These are phyloP conservation scores for Caenorhabditis drosophilae DNA, from an alignment of 2,888 invertebrate species.

Conservation along the genomic window DNA sequence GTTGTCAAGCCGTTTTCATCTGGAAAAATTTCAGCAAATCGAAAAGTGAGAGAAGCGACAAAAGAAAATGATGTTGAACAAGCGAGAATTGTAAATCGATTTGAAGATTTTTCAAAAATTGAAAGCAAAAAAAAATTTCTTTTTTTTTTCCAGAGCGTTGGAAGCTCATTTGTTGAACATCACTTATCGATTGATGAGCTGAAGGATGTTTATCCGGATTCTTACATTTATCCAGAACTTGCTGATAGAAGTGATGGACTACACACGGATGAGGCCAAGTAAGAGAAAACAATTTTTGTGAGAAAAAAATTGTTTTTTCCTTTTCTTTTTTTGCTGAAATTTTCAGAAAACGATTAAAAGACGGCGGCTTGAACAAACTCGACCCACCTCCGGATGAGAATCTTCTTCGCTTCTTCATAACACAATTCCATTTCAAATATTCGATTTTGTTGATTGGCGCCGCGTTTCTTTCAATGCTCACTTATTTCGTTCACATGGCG, in stretches of 20 bases:
- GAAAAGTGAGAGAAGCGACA: neutral
- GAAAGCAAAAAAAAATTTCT: neutral
- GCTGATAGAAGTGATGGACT: conserved; percentile 65
- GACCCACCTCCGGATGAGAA: conserved; percentile 51
- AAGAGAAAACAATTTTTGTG: too few relatives aligned
- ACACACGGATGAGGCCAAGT: conserved; percentile 60
- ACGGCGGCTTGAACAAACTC: conserved; percentile 63
- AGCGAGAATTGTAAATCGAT: neutral
- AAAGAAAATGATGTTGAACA: conserved; percentile 1
- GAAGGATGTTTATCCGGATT: conserved; percentile 63
- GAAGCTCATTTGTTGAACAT: conserved; percentile 62
- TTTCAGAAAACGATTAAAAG: conserved; percentile 59
- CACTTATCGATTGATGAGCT: conserved; percentile 55
- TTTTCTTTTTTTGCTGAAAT: too few relatives aligned
- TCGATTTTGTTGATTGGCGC: conserved; percentile 65
- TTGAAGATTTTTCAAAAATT: neutral
- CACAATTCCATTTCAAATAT: conserved; percentile 67
- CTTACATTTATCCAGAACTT: conserved; percentile 56
- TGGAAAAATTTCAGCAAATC: too few relatives aligned
- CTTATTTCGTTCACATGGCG: conserved; percentile 66
- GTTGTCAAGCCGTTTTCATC: too few relatives aligned
- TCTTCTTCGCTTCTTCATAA: conserved; percentile 52
- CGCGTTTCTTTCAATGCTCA: conserved; percentile 56
- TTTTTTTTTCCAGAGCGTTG: conserved; percentile 5
- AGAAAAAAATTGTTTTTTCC: too few relatives aligned